Evolutionary conservation across 1,140 invertebrate genomes (phyloP).

Genomic region (Cephus cinctus): DNA sequence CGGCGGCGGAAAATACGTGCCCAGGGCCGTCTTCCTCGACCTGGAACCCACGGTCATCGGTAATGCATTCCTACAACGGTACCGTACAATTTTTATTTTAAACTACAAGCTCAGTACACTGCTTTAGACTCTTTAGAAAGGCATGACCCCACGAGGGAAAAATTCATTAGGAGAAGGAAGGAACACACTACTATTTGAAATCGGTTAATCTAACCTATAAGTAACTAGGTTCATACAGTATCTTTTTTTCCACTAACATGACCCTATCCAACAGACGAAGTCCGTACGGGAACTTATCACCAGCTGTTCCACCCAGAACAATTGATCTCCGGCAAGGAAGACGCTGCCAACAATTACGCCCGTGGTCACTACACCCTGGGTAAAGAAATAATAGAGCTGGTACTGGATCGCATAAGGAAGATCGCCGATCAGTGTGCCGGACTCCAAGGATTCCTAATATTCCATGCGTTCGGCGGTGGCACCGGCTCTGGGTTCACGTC

Average conservation of each 20-base stretch:
- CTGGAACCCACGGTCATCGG: constrained; percentile 70
- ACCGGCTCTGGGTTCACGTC: constrained; percentile 73
- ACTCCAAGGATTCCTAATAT: constrained; percentile 64
- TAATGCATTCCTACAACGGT: too few relatives aligned
- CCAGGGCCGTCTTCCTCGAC: constrained; percentile 74
- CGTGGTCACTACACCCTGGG: constrained; percentile 66
- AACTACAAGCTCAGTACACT: too few relatives aligned
- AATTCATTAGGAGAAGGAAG: too few relatives aligned
- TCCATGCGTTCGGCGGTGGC: constrained; percentile 63
- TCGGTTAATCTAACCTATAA: not conserved
- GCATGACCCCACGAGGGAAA: too few relatives aligned
- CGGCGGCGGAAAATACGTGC: constrained; percentile 68
- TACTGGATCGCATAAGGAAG: constrained; percentile 28
- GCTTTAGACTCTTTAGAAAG: too few relatives aligned
- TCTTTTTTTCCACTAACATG: not conserved
- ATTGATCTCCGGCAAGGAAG: constrained; percentile 66
- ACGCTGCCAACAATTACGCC: too few relatives aligned
- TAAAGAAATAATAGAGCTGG: constrained; percentile 58
- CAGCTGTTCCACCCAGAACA: constrained; percentile 65
- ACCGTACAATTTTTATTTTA: too few relatives aligned
- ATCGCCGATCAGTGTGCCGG: constrained; percentile 60
- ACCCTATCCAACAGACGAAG: constrained; percentile 51
- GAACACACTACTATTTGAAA: not conserved
- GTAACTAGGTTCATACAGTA: too few relatives aligned
- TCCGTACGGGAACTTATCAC: constrained; percentile 63